phyloP scores from a whole-genome alignment of 2,113 vertebrate species.

The Xenotilapia flavipinnis region DNA sequence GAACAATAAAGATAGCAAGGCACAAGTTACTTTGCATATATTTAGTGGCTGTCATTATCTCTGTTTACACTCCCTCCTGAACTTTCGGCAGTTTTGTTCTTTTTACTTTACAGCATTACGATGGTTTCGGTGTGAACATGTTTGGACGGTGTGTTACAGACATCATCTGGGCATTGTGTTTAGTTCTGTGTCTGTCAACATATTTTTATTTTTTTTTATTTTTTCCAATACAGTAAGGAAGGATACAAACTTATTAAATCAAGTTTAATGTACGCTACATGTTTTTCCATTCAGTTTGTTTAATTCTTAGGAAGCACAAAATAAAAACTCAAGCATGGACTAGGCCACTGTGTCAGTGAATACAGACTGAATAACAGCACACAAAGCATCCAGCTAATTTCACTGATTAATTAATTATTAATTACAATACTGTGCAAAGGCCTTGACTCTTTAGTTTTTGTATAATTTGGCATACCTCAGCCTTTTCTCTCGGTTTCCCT shows the following conservation, averaged over 20 bases:
- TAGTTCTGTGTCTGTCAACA: background rate
- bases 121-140: background rate
- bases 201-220: background rate
- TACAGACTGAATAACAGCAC: background rate
- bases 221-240: background rate
- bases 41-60: slow-evolving; percentile 12
- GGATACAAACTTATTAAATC: background rate
- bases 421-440: background rate
- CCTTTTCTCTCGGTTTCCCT: background rate
- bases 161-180: background rate
- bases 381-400: background rate
- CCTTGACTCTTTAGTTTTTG: background rate
- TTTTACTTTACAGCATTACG: background rate
- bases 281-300: background rate
- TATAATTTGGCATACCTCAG: background rate
- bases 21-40: slow-evolving; percentile 1
- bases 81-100: background rate
- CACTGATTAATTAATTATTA: background rate
- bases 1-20: background rate
- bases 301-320: background rate
- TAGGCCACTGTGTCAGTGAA: background rate
- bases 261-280: background rate
- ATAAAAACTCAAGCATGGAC: background rate
- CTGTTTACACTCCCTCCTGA: slow-evolving; percentile 2
- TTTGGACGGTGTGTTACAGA: background rate